Conservation (phyloP, 2,888 invertebrate species). For the Xanthorhoe designata region DNA sequence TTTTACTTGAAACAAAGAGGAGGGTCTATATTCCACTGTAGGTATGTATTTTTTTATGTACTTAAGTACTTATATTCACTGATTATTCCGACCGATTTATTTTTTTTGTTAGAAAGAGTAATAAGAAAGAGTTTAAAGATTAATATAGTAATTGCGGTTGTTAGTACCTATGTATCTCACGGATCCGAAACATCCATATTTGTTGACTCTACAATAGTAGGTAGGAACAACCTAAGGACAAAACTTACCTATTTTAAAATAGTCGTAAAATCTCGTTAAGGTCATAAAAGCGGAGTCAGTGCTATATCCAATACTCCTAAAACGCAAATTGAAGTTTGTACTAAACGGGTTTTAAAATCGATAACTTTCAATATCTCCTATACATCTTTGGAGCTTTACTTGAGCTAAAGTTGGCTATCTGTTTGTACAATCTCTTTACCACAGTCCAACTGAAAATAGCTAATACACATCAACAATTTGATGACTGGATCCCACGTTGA, state of each 20-base stretch:
- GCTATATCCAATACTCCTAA: constrained; percentile 49
- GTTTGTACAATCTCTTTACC: constrained; percentile 71
- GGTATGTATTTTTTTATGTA: too few species aligned
- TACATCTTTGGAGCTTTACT: constrained; percentile 65
- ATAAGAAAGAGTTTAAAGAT: too few species aligned
- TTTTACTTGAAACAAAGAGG: too few species aligned
- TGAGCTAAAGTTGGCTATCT: constrained; percentile 59
- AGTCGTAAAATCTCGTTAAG: background rate
- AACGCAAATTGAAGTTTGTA: constrained; percentile 56
- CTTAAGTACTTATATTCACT: too few species aligned
- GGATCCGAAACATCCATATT: too few species aligned
- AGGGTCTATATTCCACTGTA: too few species aligned
- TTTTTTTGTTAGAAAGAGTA: too few species aligned
- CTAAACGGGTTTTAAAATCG: constrained; percentile 69
- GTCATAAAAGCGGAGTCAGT: constrained; percentile 25
- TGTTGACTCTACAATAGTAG: too few species aligned
- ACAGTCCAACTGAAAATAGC: constrained; percentile 13
- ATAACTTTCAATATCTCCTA: constrained; percentile 78
- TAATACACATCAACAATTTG: constrained; percentile 1
- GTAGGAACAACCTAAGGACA: background rate
- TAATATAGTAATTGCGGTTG: too few species aligned
- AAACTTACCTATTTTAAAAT: background rate
- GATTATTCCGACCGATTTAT: too few species aligned
- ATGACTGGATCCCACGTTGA: too few species aligned
- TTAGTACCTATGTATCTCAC: too few species aligned